Evolutionary conservation across 2,113 vertebrate species (phyloP), one percentile per base, ranked within the genome.

Genomic region (Triplophysa siluroides): DNA sequence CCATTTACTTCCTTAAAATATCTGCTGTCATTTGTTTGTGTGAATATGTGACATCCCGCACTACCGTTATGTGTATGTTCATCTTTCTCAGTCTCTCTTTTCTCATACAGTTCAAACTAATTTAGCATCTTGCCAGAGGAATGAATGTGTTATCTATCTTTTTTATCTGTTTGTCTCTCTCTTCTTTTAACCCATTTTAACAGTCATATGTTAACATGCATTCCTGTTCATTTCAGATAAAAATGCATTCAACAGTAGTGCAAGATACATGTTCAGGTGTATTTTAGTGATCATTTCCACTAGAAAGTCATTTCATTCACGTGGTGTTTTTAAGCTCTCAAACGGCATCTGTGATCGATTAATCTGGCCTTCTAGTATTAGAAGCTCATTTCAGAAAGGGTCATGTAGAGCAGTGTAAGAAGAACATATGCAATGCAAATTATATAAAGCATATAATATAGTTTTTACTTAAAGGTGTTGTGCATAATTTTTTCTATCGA

Each of bases 131-230:
- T 43, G 81, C 85, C 87, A 86, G 41, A 80, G 68, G 80, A 81
- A 61, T 69, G 19, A 81, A 88, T 84, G 80, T 77, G 82, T 84
- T 87, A 88, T 86, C 80, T 86, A 70, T 79, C 69, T 67, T 86
- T 45, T 71, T 70, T 80, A 76, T 80, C 75, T 78, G 50, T 78
- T 79, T 6, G 54, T 43, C 23, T 80, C 70, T 80, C 70, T 56
- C 7, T 14, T 23, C 13, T 80, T 56, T 26, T 69, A 33, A 16
- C 78, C 58, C 58, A 43, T 77, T 38, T 38, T 38, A 38, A 58
- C 26, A 21, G 14, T 18, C 56, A 13, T 19, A 8, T 62, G 47
- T 50, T 78, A 11, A 65, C 73, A 23, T 21, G 54, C 18, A 72
- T 26, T 47, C 9, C n/a, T 14, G 38, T 43, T 38, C 50, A 56